These are phyloP conservation scores for Lagorchestes hirsutus DNA, from an alignment of 2,797 vertebrate species.

Conservation along the genomic window DNA sequence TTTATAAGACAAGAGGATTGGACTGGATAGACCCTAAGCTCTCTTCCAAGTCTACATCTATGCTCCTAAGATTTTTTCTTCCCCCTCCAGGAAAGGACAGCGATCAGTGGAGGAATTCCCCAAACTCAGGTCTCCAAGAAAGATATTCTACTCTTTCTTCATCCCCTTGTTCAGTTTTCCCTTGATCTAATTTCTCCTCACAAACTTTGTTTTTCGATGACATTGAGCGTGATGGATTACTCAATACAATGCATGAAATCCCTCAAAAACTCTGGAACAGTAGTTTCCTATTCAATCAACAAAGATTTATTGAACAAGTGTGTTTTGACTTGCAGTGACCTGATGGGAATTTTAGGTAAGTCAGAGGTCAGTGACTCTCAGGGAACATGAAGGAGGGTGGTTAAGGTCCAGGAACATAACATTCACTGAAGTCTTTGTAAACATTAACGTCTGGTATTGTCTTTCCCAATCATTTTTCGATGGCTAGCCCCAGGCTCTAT, in stretches of 20 bases:
- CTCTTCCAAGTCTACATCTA: not conserved
- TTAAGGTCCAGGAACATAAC: not conserved
- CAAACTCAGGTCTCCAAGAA: not conserved
- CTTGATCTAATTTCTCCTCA: not conserved
- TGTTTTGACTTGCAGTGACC: not conserved
- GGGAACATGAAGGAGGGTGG: not conserved
- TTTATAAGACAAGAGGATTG: not conserved
- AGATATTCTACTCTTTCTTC: not conserved
- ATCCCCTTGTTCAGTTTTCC: not conserved
- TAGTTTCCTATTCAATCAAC: not conserved
- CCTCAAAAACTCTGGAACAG: not conserved
- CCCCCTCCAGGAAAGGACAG: not conserved
- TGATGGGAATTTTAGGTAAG: not conserved
- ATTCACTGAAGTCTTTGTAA: not conserved
- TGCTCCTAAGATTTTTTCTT: not conserved
- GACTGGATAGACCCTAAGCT: not conserved
- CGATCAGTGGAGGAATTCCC: not conserved
- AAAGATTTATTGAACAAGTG: not conserved
- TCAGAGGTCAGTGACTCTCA: not conserved
- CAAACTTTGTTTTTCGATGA: not conserved
- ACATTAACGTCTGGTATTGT: not conserved
- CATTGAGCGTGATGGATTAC: not conserved
- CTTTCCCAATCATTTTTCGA: not conserved
- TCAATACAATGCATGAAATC: not conserved
- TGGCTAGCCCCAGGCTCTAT: not conserved